Base-by-base conservation (phyloP, 2,888 invertebrate genomes). In the Drosophila mulleri region DNA sequence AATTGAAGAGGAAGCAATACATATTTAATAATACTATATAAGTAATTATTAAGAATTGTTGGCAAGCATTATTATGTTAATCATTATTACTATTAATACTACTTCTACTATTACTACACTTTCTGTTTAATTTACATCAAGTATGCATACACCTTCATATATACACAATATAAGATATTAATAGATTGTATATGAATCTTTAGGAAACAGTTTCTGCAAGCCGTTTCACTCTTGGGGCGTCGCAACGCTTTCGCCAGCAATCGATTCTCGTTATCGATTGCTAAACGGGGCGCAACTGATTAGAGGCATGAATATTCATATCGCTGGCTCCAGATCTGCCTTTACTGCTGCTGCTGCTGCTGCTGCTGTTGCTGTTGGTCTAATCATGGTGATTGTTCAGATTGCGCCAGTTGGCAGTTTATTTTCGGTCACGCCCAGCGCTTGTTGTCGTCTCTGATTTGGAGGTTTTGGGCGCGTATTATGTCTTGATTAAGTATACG, bases 401-500 rank as follows among this genome's bases (percentile, higher is more conserved):
- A 58, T 69, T 65, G 74, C 56, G 47, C 41, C 50, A 63, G 37
- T 68, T 74, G 56, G 16, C 29, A 58, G 77, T 62, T 81, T 77
- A 68, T 72, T 69, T 67, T 20, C 44, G 71, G 68, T 29, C 32
- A 75, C 53, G 58, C 54, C 47, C 53, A 70, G 48, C 35, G 29
- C 37, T 47, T 52, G 53, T 29, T 63, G 68, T 68, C 44, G 67
- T 41, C 35, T 5, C 39, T 47, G 66, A 62, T 54, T 59, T 56
- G 32, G 57, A 47, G 41, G 66, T 69, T 70, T 68, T 65, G 50
- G 57, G 66, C 42, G 71, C 26, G 66, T 39, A 54, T 79, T 85
- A 85, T 84, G 85, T 80, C 87, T 85, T 82, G 78, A 86, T 85
- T 83, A 86, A 84, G 84, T 82, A 81, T 83, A 82, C 81, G 79